A percentile compares a stretch with the other conserved stretches of the same genome.
phyloP scores from a whole-genome alignment of 1,140 invertebrate genomes.

The Vanessa tameamea region DNA sequence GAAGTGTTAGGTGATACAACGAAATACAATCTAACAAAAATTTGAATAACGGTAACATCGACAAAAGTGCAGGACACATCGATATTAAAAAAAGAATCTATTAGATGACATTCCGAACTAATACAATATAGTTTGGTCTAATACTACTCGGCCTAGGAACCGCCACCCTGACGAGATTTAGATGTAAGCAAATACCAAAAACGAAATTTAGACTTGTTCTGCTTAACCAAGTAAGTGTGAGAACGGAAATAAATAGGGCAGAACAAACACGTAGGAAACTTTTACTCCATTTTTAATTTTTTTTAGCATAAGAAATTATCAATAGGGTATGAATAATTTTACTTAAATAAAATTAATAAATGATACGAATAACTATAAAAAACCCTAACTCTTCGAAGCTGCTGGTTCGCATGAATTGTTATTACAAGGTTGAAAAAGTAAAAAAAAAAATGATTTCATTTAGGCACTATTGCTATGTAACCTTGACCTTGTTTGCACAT shows the following conservation, averaged over 20 bases:
- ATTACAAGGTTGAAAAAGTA: neutral
- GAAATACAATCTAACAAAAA: constrained; percentile 79
- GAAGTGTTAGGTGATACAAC: constrained; percentile 77
- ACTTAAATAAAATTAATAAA: too few species aligned
- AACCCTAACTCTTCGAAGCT: too few species aligned
- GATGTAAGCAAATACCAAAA: constrained; percentile 80
- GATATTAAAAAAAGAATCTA: constrained; percentile 71
- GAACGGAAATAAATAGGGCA: constrained; percentile 57
- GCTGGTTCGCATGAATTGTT: neutral
- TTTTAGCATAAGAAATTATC: neutral
- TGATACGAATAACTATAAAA: too few species aligned
- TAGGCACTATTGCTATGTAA: constrained; percentile 2
- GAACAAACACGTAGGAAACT: constrained; percentile 69
- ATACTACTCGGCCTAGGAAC: constrained; percentile 76
- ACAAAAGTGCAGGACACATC: constrained; percentile 78
- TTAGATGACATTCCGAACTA: constrained; percentile 79
- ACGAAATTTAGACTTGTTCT: constrained; percentile 81
- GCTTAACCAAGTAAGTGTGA: constrained; percentile 59
- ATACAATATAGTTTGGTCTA: constrained; percentile 58
- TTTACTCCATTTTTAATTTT: constrained; percentile 34
- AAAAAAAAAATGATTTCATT: constrained; percentile 1
- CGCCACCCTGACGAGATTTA: constrained; percentile 73
- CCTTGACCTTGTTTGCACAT: constrained; percentile 29
- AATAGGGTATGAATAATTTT: too few species aligned
- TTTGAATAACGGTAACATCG: constrained; percentile 76